phyloP scores from a whole-genome alignment of 2,113 vertebrate species.

The Progne subis region DNA sequence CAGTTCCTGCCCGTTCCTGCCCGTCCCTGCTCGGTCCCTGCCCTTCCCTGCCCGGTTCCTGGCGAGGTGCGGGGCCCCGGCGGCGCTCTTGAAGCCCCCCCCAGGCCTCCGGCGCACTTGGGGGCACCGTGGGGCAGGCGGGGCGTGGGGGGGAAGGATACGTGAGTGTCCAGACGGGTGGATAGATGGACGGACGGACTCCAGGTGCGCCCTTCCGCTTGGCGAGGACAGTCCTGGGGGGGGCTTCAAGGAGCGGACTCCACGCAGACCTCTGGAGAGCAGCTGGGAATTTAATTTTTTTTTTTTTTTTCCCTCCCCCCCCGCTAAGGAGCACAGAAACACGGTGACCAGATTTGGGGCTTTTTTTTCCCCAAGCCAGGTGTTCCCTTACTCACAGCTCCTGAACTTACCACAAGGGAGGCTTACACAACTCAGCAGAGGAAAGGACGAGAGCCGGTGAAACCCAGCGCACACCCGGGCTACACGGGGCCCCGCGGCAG shows the following conservation, averaged over 20 bases:
- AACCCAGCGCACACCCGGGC: not conserved
- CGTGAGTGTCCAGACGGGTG: not conserved
- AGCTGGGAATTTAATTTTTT: not conserved
- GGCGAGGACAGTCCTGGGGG: not conserved
- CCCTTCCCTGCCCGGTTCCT: not conserved
- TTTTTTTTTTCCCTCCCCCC: too few relatives aligned
- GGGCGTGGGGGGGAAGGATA: too few relatives aligned
- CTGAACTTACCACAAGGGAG: not conserved
- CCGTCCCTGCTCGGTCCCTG: not conserved
- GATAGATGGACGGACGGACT: not conserved
- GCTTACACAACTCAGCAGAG: not conserved
- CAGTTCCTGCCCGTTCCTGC: not conserved
- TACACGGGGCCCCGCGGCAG: not conserved
- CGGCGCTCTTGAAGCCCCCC: fast-evolving
- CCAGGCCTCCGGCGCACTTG: not conserved
- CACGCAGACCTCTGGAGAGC: not conserved
- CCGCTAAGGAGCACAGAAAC: not conserved
- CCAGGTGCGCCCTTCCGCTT: not conserved
- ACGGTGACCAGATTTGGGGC: not conserved
- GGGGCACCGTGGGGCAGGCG: not conserved
- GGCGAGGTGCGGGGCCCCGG: not conserved
- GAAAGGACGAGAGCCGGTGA: not conserved
- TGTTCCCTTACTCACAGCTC: not conserved
- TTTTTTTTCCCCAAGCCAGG: not conserved
- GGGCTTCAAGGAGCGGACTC: not conserved